A percentile compares a stretch with the other conserved stretches of the same genome.
These are phyloP conservation scores for Aporophyla lueneburgensis DNA, from an alignment of 2,888 invertebrate species.

Conservation along the genomic window DNA sequence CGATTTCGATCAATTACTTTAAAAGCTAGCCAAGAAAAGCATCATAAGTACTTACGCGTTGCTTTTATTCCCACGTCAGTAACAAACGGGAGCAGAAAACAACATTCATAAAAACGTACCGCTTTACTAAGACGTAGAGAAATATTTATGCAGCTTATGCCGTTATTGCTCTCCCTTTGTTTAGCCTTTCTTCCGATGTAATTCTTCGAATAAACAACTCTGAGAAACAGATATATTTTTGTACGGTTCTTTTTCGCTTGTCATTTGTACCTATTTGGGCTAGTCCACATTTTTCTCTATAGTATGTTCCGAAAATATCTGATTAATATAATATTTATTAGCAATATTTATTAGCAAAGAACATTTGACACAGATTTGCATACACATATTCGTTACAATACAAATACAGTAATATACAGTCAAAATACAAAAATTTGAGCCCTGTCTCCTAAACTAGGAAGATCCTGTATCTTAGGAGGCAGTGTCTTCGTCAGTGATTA, in stretches of 20 bases:
- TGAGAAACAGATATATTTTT: constrained; percentile 44
- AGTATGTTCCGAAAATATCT: not conserved
- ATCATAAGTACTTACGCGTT: constrained; percentile 1
- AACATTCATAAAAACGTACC: constrained; percentile 40
- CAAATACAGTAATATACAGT: too few species aligned
- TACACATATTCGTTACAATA: too few species aligned
- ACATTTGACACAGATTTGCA: too few species aligned
- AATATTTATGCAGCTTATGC: constrained; percentile 62
- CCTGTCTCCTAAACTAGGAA: too few species aligned
- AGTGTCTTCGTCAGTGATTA: too few species aligned
- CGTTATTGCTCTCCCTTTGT: constrained; percentile 57
- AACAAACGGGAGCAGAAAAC: constrained; percentile 41
- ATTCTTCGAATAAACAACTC: constrained; percentile 57
- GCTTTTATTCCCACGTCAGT: constrained; percentile 41
- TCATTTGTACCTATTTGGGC: constrained; percentile 4
- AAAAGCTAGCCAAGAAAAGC: constrained; percentile 30
- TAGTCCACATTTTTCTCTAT: not conserved
- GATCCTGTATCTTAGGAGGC: too few species aligned
- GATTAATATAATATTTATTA: too few species aligned
- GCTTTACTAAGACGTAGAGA: constrained; percentile 56
- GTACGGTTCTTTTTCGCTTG: constrained; percentile 8
- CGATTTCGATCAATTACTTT: constrained; percentile 31
- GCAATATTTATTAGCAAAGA: too few species aligned
- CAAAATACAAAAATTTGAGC: too few species aligned
- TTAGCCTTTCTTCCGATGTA: constrained; percentile 41